These are phyloP conservation scores for Pristionchus mayeri DNA, from an alignment of 2,888 invertebrate species.

Conservation along the genomic window DNA sequence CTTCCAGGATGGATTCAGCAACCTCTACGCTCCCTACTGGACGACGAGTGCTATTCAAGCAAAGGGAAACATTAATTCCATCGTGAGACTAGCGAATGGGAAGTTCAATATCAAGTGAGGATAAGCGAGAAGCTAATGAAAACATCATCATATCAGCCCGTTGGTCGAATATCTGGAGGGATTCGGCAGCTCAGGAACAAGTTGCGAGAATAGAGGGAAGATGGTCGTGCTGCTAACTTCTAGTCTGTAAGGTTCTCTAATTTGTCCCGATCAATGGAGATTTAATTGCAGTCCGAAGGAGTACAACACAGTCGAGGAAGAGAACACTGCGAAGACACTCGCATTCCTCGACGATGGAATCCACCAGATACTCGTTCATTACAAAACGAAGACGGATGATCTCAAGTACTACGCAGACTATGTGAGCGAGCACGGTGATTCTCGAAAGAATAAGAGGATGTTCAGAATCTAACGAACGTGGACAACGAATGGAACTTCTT, in stretches of 20 bases:
- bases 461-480: neutral
- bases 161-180: neutral
- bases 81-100: neutral
- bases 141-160: neutral
- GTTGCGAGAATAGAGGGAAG: conserved; percentile 3
- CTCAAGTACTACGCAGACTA: neutral
- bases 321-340: neutral
- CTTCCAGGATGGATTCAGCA: conserved; percentile 26
- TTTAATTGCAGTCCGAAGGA: neutral
- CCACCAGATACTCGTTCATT: conserved; percentile 23
- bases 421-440: neutral
- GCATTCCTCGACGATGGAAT: conserved; percentile 6
- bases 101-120: conserved; percentile 22
- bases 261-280: neutral
- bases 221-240: neutral
- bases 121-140: neutral
- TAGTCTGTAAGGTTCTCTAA: neutral
- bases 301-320: neutral
- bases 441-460: neutral
- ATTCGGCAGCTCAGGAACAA: neutral
- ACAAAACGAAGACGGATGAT: neutral
- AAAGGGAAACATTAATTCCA: neutral
- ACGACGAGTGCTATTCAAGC: neutral
- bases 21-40: neutral
- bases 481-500: conserved; percentile 21